Evolutionary conservation across 2,113 vertebrate species (phyloP), one percentile per base, ranked within the genome.

Genomic region (Sander vitreus): DNA sequence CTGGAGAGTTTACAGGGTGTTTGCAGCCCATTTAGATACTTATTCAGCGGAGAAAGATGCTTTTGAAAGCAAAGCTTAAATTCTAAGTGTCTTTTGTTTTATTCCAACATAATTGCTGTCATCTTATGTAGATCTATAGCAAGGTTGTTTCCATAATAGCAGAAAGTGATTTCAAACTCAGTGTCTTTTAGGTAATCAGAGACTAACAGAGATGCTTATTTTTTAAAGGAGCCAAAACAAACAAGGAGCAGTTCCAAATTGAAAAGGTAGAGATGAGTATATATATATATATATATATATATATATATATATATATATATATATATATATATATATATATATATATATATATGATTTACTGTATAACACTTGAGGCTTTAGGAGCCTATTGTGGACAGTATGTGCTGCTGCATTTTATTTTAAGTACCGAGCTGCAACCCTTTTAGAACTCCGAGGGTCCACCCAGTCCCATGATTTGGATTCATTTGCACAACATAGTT

Each of bases 111-210:
- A 72, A 65, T 60, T 30, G 27, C 76, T 23, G 69, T 45, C 45
- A 77, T 54, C 48, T 50, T 69, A 43, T 27, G 33, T 1, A 65
- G 64, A 48, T 63, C 69, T 64, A 69, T 60, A 81, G 62, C 53
- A 69, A 58, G 43, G 71, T 43, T 72, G 58, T 68, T 78, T 72
- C 58, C 39, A 39, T 62, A 57, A 84, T 21, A 72, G 47, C 59
- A 80, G 27, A 53, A 67, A 47, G 58, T 21, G 53, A 78, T 87
- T 82, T 78, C 62, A 83, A 83, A 71, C 25, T 65, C 69, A 5
- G 59, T 27, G 36, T 54, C 50, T 57, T 79, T 74, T 8, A 60
- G 50, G 45, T 80, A 73, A 81, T 73, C 47, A 69, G 27, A 57
- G 57, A 65, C 43, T n/a, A 70, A 78, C 33, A 71, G 47, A 67